These are phyloP conservation scores for Euura lappo DNA, from an alignment of 1,140 invertebrate genomes.

Conservation along the genomic window DNA sequence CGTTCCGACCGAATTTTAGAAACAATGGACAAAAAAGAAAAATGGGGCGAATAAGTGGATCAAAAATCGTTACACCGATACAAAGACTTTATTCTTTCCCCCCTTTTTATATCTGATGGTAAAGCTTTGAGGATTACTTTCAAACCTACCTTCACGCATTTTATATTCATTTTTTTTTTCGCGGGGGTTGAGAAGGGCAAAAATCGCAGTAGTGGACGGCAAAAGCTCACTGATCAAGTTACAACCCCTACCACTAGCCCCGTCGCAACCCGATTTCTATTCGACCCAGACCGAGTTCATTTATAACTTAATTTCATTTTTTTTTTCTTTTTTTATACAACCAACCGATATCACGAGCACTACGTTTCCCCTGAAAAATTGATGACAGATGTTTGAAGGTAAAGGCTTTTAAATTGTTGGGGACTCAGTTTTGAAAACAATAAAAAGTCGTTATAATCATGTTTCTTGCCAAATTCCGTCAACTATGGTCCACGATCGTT, in stretches of 20 bases:
- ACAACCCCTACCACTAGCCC: conserved; percentile 29
- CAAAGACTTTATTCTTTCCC: not conserved
- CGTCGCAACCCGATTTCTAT: conserved; percentile 38
- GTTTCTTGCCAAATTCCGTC: too few relatives aligned
- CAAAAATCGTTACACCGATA: not conserved
- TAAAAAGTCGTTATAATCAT: too few relatives aligned
- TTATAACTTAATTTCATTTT: conserved; percentile 40
- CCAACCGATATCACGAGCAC: not conserved
- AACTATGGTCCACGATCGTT: too few relatives aligned
- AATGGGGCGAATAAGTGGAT: not conserved
- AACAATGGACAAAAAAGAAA: not conserved
- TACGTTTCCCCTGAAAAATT: not conserved
- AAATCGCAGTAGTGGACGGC: conserved; percentile 14
- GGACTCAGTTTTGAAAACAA: too few relatives aligned
- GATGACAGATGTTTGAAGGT: too few relatives aligned
- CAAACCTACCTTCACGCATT: not conserved
- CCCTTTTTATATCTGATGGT: not conserved
- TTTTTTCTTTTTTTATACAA: not conserved
- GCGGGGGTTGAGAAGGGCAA: not conserved
- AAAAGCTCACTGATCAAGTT: conserved; percentile 40
- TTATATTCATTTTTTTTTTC: not conserved
- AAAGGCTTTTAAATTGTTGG: too few relatives aligned
- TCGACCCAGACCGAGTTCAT: conserved; percentile 38
- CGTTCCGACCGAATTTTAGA: too few relatives aligned
- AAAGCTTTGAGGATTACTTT: not conserved